Conservation (phyloP, 2,113 vertebrate species). For the Anguilla japonica region DNA sequence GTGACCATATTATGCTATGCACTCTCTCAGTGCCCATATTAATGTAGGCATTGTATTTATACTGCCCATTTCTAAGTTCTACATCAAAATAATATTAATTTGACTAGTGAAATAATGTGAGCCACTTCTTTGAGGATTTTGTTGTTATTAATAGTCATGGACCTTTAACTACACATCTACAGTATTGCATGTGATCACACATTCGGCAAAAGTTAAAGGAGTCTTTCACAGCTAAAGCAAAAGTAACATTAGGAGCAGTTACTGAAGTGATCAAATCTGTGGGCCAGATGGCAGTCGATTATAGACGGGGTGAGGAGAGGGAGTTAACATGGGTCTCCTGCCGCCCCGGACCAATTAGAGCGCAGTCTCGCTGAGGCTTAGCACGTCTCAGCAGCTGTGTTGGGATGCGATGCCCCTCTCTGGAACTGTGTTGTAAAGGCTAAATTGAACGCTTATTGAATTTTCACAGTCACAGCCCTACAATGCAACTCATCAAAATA, state of each 20-base stretch:
- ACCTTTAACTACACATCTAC: neutral
- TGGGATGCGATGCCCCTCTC: neutral
- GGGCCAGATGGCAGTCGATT: conserved; percentile 23
- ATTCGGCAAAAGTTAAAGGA: neutral
- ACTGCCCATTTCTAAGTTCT: neutral
- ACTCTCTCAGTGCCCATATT: neutral
- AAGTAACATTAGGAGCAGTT: neutral
- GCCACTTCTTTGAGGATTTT: no score
- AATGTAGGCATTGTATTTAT: neutral
- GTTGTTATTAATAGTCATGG: no score
- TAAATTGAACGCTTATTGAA: conserved; percentile 32
- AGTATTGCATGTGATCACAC: neutral
- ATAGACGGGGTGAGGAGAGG: neutral
- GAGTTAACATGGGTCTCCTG: conserved; percentile 37
- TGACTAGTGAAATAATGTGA: no score
- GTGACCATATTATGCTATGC: neutral
- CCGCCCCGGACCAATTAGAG: conserved; percentile 33
- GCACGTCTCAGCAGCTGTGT: conserved; percentile 25
- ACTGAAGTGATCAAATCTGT: neutral
- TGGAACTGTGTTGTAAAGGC: conserved; percentile 25
- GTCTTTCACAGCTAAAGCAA: neutral
- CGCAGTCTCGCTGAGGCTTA: conserved; percentile 35
- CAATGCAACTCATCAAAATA: conserved; percentile 12
- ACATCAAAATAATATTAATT: no score
- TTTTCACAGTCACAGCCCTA: conserved; percentile 3